Base-by-base conservation (phyloP, 2,888 invertebrate genomes). In the Hemithea aestivaria region DNA sequence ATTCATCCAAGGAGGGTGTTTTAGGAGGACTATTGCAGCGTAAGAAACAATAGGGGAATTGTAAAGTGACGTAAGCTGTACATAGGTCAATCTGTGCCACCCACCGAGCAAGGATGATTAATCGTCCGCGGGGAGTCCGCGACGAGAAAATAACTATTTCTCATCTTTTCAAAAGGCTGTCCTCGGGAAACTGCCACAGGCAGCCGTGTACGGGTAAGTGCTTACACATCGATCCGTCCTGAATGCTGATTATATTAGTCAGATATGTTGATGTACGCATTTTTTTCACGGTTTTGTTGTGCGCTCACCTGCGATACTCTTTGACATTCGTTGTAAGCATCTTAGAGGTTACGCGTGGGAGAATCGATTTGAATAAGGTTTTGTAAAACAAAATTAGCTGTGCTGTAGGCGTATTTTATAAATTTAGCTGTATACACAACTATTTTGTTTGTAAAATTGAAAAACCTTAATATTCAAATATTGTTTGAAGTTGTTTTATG, bases 121-220 rank as follows among this genome's bases (percentile, higher is more conserved):
- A 83, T 83, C 63, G 69, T 71, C 57, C 60, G 22, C 57, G 59
- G 74, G 69, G 70, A 70, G 73, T 74, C 73, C 64, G 62, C 64
- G 58, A 64, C 66, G 62, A 72, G 71, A 70, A 77, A 74, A 74
- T 78, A 79, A 79, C 81, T 77, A 81, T 80, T 81, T 76, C 77
- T 78, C 80, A 77, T 79, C 75, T 81, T 81, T 79, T 74, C 62
- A 74, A 78, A 76, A 68, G 71, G 66, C 68, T 72, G 66, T 68
- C 67, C 66, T 56, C 60, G 61, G 64, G 55, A 67, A 76, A 73
- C 73, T 78, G 81, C 75, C 80, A 78, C 62, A 51, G 54, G 54
- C 81, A 81, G 70, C 53, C 66, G 59, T 72, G 67, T 70, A 62
- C 62, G 57, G 56, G 54, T 69, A 73, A 72, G 68, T 69, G 68